A percentile compares a stretch with the other conserved stretches of the same genome.
Evolutionary conservation across 2,113 vertebrate species (phyloP).

Genomic region (Cervus canadensis): DNA sequence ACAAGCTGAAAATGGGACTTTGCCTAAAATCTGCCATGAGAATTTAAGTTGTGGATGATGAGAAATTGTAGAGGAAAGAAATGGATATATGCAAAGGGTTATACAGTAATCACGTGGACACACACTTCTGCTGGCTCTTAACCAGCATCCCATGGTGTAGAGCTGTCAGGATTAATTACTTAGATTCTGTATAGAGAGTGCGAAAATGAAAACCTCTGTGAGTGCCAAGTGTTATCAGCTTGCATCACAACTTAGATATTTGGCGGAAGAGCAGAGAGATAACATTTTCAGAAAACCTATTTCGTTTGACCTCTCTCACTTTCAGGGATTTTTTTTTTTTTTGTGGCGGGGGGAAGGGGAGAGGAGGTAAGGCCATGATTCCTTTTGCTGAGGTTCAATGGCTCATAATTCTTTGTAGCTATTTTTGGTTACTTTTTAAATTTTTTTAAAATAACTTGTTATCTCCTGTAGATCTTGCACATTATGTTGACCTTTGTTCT

Average conservation of each 20-base stretch:
- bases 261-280: not conserved
- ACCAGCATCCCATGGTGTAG: not conserved
- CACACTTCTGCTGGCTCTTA: not conserved
- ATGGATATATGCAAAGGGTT: not conserved
- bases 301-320: not conserved
- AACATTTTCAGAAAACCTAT: not conserved
- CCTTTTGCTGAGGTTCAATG: not conserved
- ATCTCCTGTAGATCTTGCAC: not conserved
- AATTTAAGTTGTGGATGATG: not conserved
- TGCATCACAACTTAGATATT: slow-evolving; percentile 33
- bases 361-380: not conserved
- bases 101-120: no score
- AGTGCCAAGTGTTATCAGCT: slow-evolving; percentile 28
- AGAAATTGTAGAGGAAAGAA: not conserved
- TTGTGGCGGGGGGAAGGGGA: rapidly evolving
- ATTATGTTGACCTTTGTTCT: not conserved
- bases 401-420: not conserved
- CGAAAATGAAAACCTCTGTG: not conserved
- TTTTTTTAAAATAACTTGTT: not conserved
- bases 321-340: not conserved
- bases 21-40: not conserved
- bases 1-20: not conserved
- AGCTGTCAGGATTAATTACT: slow-evolving; percentile 39
- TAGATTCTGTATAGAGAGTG: not conserved
- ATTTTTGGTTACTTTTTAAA: not conserved